Evolutionary conservation across 2,113 vertebrate species (phyloP).

Genomic region (Etia nguti): DNA sequence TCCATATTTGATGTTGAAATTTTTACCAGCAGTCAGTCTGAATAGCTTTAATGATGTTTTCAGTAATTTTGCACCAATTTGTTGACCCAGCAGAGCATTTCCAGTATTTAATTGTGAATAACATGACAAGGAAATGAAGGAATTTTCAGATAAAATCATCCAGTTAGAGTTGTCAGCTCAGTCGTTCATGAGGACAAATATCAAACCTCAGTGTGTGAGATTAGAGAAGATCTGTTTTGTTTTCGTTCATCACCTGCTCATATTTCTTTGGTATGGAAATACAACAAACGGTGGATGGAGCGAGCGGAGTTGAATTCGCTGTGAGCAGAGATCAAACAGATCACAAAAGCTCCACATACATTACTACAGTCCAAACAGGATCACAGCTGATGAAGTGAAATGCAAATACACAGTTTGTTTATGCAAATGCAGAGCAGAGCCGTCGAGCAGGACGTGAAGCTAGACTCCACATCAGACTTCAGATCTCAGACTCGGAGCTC

Average conservation of each 20-base stretch:
- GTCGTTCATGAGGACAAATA: neutral
- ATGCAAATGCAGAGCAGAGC: constrained; percentile 38
- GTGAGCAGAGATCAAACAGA: constrained; percentile 4
- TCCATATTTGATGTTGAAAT: constrained; percentile 1
- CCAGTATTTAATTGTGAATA: neutral
- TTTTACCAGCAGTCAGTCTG: neutral
- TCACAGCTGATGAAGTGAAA: constrained; percentile 23
- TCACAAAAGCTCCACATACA: neutral
- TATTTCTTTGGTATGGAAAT: constrained; percentile 15
- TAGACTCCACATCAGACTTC: constrained; percentile 16
- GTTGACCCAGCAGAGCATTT: neutral
- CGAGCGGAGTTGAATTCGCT: neutral
- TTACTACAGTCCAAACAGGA: neutral
- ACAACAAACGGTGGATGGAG: neutral
- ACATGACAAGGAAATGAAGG: neutral
- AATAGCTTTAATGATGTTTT: neutral
- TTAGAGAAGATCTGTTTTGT: neutral
- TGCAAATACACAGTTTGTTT: constrained; percentile 42
- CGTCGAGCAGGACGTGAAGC: neutral
- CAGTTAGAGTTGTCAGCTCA: neutral
- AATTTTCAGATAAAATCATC: neutral
- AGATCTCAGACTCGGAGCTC: neutral
- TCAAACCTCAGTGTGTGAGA: neutral
- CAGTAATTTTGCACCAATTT: neutral
- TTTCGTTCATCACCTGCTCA: constrained; percentile 3